A percentile compares a stretch with the other conserved stretches of the same genome.
These are phyloP conservation scores for Lithophane socia DNA, from an alignment of 2,888 invertebrate genomes.

Conservation along the genomic window DNA sequence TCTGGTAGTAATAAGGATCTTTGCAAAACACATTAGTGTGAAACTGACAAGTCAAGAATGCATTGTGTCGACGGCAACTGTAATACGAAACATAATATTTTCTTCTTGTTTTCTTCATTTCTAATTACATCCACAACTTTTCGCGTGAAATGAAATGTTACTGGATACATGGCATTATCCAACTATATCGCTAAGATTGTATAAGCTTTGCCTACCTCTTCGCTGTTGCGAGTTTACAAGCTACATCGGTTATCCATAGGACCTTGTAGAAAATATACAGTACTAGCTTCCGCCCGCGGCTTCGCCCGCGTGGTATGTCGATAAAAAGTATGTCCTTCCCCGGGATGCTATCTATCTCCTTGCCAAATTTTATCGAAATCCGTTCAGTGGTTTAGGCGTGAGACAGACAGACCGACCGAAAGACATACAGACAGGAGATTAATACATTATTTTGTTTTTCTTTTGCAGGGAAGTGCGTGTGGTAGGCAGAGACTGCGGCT, in stretches of 20 bases:
- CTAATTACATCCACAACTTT: background rate
- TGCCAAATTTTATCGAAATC: too few species aligned
- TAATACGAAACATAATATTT: background rate
- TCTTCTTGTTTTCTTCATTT: too few species aligned
- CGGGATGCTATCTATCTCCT: too few species aligned
- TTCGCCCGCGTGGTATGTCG: too few species aligned
- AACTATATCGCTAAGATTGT: background rate
- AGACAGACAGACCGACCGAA: too few species aligned
- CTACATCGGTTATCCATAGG: background rate
- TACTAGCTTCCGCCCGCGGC: too few species aligned
- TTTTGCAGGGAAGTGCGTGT: conserved; percentile 82
- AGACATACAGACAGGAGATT: background rate
- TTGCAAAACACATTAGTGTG: too few species aligned
- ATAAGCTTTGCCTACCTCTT: background rate
- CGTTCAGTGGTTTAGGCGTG: too few species aligned
- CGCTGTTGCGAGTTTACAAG: background rate
- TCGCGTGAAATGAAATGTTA: background rate
- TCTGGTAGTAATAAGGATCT: too few species aligned
- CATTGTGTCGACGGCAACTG: too few species aligned
- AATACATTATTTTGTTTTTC: background rate
- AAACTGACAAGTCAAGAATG: too few species aligned
- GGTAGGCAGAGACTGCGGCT: conserved; percentile 77
- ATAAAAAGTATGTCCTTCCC: too few species aligned
- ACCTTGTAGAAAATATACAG: background rate
- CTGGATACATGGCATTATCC: background rate